Evolutionary conservation across 2,888 invertebrate species (phyloP).

Genomic region (Oscheius onirici): DNA sequence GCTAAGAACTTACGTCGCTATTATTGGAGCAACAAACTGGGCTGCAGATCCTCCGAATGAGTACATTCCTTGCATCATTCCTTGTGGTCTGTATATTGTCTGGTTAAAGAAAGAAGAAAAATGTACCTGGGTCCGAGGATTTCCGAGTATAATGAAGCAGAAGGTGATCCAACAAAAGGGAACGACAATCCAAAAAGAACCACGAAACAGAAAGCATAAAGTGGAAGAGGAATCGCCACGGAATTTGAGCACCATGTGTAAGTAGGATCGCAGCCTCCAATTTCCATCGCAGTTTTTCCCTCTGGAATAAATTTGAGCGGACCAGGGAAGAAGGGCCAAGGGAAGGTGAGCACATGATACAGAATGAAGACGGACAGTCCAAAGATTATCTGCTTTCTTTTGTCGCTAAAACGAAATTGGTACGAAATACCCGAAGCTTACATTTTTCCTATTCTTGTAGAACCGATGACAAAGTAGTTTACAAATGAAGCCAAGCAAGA

Average conservation of each 20-base stretch:
- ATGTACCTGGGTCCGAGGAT: constrained; percentile 49
- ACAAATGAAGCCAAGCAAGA: constrained; percentile 49
- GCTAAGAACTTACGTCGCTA: constrained; percentile 40
- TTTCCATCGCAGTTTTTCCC: constrained; percentile 40
- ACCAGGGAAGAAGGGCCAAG: constrained; percentile 53
- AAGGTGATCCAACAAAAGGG: constrained; percentile 48
- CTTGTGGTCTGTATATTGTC: constrained; percentile 29
- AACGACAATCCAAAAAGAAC: constrained; percentile 49
- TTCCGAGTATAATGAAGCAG: constrained; percentile 46
- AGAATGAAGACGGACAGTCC: constrained; percentile 43
- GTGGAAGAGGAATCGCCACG: constrained; percentile 41
- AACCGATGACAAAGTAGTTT: constrained; percentile 47
- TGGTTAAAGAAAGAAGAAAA: neutral
- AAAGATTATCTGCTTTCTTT: constrained; percentile 46
- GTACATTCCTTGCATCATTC: constrained; percentile 58
- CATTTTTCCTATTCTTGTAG: constrained; percentile 50
- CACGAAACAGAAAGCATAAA: constrained; percentile 44
- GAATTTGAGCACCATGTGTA: constrained; percentile 49
- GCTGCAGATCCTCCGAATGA: constrained; percentile 52
- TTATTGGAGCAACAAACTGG: constrained; percentile 49
- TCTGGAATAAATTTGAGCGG: constrained; percentile 46
- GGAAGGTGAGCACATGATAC: constrained; percentile 48
- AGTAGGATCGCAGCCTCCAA: constrained; percentile 44
- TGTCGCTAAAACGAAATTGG: constrained; percentile 36
- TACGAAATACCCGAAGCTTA: constrained; percentile 4